phyloP scores from a whole-genome alignment of 2,113 vertebrate genomes.

The Nansenia antarctica region DNA sequence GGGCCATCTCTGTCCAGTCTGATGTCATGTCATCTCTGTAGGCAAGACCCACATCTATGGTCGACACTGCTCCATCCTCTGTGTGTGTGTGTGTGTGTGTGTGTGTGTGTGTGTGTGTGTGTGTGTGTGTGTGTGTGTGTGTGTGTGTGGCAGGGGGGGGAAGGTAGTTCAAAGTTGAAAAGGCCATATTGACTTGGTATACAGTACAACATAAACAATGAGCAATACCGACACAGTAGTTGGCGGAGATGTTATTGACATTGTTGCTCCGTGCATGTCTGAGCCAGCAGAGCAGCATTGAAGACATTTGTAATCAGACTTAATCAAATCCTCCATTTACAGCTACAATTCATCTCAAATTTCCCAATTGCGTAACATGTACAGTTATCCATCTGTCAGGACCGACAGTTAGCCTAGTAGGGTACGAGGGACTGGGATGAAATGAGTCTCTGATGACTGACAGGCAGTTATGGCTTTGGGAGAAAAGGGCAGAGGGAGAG shows the following conservation, averaged over 20 bases:
- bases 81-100: too few relatives aligned
- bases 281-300: neutral
- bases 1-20: slow-evolving; percentile 92
- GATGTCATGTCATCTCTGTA: slow-evolving; percentile 83
- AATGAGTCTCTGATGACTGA: slow-evolving; percentile 56
- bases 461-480: slow-evolving; percentile 30
- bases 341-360: too few relatives aligned
- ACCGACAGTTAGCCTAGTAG: too few relatives aligned
- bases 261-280: neutral
- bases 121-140: too few relatives aligned
- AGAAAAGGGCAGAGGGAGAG: slow-evolving; percentile 15
- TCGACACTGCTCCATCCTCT: slow-evolving; percentile 86
- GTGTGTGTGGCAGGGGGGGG: too few relatives aligned
- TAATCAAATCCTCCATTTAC: neutral
- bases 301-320: neutral
- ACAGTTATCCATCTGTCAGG: neutral
- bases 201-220: slow-evolving; percentile 27
- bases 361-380: neutral
- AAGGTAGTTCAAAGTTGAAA: neutral
- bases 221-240: neutral
- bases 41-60: slow-evolving; percentile 87
- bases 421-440: slow-evolving; percentile 21
- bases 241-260: neutral
- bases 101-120: too few relatives aligned
- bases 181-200: neutral